Evolutionary conservation across 53 echinoderm and acorn worm genomes (phyloP).

Genomic region (Paracentrotus lividus): DNA sequence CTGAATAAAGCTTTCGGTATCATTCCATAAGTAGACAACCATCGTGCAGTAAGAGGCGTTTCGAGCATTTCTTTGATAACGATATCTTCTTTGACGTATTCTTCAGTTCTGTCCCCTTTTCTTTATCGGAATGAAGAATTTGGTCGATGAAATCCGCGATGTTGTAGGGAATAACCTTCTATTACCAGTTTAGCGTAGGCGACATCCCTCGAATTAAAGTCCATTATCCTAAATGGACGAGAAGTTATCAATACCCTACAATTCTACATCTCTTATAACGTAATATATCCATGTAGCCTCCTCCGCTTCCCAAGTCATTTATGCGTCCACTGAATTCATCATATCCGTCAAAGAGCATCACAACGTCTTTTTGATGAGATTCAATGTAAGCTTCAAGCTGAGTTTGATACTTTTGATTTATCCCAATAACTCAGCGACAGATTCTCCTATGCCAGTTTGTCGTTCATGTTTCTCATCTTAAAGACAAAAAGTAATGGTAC

Average conservation of each 20-base stretch:
- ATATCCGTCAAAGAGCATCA: slow-evolving; percentile 34
- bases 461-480: slow-evolving; percentile 29
- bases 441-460: neutral
- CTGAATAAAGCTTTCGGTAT: neutral
- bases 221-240: neutral
- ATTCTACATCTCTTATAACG: neutral
- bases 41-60: neutral
- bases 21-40: neutral
- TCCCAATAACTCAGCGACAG: neutral
- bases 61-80: neutral
- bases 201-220: neutral
- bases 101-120: neutral
- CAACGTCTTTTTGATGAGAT: neutral
- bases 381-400: neutral
- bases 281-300: neutral
- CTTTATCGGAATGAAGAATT: neutral
- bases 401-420: neutral
- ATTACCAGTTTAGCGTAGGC: neutral
- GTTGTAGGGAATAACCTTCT: slow-evolving; percentile 18
- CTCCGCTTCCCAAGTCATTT: neutral
- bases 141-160: slow-evolving; percentile 41
- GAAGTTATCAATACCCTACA: neutral
- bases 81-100: neutral
- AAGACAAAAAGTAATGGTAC: slow-evolving; percentile 55
- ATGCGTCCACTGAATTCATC: slow-evolving; percentile 24